Conservation (phyloP, 2,888 invertebrate genomes). For the Carterocephalus palaemon region DNA sequence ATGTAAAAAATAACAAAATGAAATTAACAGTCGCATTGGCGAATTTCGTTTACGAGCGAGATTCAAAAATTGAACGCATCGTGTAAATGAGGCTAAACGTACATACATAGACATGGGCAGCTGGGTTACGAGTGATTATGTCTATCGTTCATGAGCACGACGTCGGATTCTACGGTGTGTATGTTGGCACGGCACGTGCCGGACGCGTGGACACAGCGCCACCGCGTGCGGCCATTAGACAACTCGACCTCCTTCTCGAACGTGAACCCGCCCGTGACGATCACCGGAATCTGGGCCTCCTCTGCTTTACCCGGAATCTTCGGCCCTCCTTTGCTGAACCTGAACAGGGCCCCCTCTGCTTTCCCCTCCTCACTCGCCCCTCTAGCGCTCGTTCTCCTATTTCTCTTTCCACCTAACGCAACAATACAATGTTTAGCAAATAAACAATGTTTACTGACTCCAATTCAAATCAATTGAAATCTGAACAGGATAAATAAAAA, state of each 20-base stretch:
- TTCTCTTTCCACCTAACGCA: conserved; percentile 19
- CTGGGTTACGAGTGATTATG: conserved; percentile 42
- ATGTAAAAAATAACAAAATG: too few relatives aligned
- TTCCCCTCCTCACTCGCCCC: background rate
- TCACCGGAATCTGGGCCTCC: conserved; percentile 41
- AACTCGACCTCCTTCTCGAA: conserved; percentile 51
- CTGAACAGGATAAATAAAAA: too few relatives aligned
- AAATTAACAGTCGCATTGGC: too few relatives aligned
- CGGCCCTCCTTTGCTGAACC: conserved; percentile 42
- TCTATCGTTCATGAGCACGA: conserved; percentile 51
- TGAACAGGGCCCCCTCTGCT: conserved; percentile 38
- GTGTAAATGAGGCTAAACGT: background rate
- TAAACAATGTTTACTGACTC: conserved; percentile 1
- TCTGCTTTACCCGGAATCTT: conserved; percentile 36
- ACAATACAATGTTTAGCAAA: conserved; percentile 25
- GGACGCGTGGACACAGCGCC: conserved; percentile 47
- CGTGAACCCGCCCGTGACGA: conserved; percentile 47
- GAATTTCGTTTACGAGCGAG: too few relatives aligned
- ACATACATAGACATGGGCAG: background rate
- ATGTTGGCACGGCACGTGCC: conserved; percentile 51
- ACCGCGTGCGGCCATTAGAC: conserved; percentile 48
- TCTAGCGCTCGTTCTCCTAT: conserved; percentile 32
- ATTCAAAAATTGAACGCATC: too few relatives aligned
- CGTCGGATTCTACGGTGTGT: conserved; percentile 50
- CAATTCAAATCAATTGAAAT: too few relatives aligned